Evolutionary conservation across 1,140 invertebrate genomes (phyloP).

Genomic region (Gyrodactylus bullatarudis): DNA sequence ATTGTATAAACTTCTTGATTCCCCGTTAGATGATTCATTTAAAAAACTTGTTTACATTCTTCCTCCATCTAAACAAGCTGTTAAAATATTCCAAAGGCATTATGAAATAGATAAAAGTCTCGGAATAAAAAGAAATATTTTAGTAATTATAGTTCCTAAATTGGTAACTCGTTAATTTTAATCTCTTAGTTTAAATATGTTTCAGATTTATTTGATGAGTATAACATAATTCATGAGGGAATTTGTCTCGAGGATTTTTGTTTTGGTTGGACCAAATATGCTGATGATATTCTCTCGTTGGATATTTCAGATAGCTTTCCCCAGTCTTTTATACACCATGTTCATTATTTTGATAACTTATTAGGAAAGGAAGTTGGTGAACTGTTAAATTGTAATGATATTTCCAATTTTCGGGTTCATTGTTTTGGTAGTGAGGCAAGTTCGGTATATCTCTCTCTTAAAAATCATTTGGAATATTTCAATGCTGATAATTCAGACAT

Average conservation of each 20-base stretch:
- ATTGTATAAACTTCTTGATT: neutral
- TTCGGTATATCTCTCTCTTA: neutral
- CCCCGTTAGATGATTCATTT: neutral
- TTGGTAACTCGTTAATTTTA: neutral
- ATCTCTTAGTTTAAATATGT: neutral
- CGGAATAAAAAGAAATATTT: neutral
- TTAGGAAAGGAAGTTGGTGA: neutral
- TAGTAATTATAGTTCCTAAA: neutral
- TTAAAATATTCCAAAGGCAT: neutral
- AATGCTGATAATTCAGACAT: neutral
- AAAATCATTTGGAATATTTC: neutral
- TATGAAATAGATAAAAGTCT: neutral
- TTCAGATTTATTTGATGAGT: neutral
- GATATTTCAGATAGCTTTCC: neutral
- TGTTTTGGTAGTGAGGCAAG: neutral
- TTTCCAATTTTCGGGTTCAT: neutral
- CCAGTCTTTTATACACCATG: neutral
- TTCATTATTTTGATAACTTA: neutral
- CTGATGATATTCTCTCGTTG: neutral
- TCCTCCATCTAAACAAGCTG: neutral
- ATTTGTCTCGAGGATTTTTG: neutral
- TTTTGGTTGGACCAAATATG: neutral
- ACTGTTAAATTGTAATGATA: neutral
- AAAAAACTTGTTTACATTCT: neutral
- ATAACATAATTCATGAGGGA: neutral